A percentile compares a stretch with the other conserved stretches of the same genome.
phyloP scores from a whole-genome alignment of 2,797 vertebrate species.

The Notamacropus eugenii region DNA sequence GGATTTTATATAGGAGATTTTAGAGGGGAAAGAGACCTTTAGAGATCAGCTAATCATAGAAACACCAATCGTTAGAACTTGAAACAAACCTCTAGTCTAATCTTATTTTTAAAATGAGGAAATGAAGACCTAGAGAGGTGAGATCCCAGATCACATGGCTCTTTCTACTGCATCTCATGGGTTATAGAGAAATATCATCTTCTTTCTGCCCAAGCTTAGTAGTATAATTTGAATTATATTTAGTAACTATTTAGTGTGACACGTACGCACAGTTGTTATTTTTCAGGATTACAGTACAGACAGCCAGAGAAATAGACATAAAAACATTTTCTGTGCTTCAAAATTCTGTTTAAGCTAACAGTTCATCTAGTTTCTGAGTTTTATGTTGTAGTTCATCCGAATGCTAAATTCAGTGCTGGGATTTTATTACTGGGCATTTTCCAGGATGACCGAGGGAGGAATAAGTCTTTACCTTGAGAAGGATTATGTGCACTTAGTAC shows the following conservation, averaged over 20 bases:
- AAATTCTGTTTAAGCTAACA: neutral
- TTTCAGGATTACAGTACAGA: neutral
- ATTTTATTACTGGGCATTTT: neutral
- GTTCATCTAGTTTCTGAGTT: neutral
- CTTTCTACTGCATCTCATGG: neutral
- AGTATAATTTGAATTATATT: neutral
- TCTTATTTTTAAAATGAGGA: neutral
- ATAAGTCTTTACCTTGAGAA: neutral
- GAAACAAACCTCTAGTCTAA: neutral
- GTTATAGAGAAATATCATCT: neutral
- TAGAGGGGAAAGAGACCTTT: neutral
- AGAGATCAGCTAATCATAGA: neutral
- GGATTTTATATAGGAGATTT: neutral
- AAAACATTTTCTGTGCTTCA: neutral
- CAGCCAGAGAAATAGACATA: neutral
- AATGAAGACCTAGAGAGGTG: neutral
- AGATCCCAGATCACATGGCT: neutral
- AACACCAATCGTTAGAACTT: neutral
- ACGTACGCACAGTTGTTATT: neutral
- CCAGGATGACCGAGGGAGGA: neutral
- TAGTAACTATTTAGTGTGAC: neutral
- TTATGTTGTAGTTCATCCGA: neutral
- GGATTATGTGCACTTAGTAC: neutral
- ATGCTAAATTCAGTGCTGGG: neutral
- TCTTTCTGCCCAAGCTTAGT: neutral